phyloP scores from a whole-genome alignment of 2,888 invertebrate species.

The Mechanitis mazaeus region DNA sequence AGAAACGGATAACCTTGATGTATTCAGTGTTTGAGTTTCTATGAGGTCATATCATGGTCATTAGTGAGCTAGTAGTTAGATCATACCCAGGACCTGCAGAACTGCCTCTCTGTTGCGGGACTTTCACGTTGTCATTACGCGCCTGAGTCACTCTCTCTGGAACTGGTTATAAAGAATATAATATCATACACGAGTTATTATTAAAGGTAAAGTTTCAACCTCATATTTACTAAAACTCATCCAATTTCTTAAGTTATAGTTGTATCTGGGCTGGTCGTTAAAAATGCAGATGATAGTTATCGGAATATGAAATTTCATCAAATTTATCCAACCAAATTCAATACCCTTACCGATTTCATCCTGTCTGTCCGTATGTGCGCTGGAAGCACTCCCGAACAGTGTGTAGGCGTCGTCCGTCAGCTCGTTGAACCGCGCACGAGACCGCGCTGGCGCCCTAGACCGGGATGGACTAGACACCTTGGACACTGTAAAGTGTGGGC shows the following conservation, averaged over 20 bases:
- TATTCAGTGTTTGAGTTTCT: too few species aligned
- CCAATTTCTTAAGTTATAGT: too few species aligned
- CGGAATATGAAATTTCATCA: too few species aligned
- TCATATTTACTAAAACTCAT: too few species aligned
- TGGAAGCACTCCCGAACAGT: slow-evolving; percentile 81
- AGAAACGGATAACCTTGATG: too few species aligned
- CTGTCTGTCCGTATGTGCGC: slow-evolving; percentile 57
- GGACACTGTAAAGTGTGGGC: slow-evolving; percentile 41
- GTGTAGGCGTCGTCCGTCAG: slow-evolving; percentile 88
- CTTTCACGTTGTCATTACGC: slow-evolving; percentile 63
- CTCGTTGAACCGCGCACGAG: slow-evolving; percentile 85
- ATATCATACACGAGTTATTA: neutral
- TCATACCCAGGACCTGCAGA: slow-evolving; percentile 53
- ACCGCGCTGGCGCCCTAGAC: slow-evolving; percentile 45
- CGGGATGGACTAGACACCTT: slow-evolving; percentile 50
- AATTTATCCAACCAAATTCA: too few species aligned
- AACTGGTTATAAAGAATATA: slow-evolving; percentile 20
- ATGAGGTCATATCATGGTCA: neutral
- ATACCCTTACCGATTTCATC: slow-evolving; percentile 34
- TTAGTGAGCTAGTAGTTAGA: too few species aligned
- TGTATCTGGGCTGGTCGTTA: too few species aligned
- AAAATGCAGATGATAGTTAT: too few species aligned
- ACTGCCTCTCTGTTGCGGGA: slow-evolving; percentile 52
- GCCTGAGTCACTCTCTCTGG: slow-evolving; percentile 51
- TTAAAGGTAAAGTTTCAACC: too few species aligned